Evolutionary conservation across 2,113 vertebrate genomes (phyloP).

Genomic region (Girardinichthys multiradiatus): DNA sequence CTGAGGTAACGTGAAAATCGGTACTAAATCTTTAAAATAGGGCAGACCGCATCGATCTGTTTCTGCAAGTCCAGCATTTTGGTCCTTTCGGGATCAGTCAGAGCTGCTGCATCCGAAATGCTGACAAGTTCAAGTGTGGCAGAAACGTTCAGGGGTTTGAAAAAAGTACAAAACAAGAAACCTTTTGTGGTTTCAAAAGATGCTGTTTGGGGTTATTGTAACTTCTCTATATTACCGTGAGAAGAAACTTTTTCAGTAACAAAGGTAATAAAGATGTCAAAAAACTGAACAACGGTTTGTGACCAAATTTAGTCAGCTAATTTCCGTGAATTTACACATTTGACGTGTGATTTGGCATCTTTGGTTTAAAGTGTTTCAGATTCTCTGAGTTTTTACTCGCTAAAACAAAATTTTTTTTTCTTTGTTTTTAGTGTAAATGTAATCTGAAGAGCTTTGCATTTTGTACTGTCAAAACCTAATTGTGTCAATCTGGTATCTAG

Average conservation of each 20-base stretch:
- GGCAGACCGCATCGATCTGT: neutral
- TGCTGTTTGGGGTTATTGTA: constrained; percentile 9
- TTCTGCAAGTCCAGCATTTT: constrained; percentile 64
- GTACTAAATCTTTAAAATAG: constrained; percentile 9
- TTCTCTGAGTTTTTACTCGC: too few relatives aligned
- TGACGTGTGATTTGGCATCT: neutral
- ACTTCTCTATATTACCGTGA: neutral
- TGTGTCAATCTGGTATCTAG: too few relatives aligned
- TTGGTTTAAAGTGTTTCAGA: too few relatives aligned
- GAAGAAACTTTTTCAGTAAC: neutral
- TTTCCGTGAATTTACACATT: neutral
- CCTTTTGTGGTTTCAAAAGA: constrained; percentile 5
- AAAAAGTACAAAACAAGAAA: constrained; percentile 5
- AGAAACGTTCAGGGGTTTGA: constrained; percentile 41
- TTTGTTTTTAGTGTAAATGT: neutral
- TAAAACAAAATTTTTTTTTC: too few relatives aligned
- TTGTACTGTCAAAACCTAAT: too few relatives aligned
- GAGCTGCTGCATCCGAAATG: constrained; percentile 58
- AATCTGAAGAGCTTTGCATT: too few relatives aligned
- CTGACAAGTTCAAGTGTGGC: constrained; percentile 59
- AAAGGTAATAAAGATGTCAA: neutral
- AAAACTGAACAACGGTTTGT: neutral
- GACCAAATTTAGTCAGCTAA: neutral
- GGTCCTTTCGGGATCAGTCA: constrained; percentile 64
- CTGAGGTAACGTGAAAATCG: constrained; percentile 21